Evolutionary conservation across 2,113 vertebrate genomes (phyloP).

Genomic region (Capreolus pygargus): DNA sequence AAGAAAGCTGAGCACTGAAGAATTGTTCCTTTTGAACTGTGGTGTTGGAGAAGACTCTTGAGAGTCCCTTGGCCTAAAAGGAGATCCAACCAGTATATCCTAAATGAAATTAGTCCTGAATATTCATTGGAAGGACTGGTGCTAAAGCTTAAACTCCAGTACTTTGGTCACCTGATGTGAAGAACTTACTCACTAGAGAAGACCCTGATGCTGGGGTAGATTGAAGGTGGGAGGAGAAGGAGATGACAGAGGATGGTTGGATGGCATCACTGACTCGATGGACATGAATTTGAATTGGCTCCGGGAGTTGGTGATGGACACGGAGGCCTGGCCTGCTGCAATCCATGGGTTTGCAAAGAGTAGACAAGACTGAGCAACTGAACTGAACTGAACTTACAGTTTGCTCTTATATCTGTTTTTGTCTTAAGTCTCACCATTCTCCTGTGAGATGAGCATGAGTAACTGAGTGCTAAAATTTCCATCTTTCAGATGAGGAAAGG

Average conservation of each 20-base stretch:
- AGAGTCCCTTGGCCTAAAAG: not conserved
- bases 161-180: not conserved
- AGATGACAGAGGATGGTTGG: not conserved
- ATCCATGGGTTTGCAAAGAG: rapidly evolving
- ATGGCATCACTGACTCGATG: not conserved
- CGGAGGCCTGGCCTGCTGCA: not conserved
- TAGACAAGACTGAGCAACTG: not conserved
- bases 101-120: not conserved
- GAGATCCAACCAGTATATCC: not conserved
- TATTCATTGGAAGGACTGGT: not conserved
- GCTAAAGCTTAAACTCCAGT: not conserved
- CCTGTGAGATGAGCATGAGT: not conserved
- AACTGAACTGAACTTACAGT: not conserved
- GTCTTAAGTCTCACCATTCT: not conserved
- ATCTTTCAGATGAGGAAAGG: not conserved
- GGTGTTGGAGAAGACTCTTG: not conserved
- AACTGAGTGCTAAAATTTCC: not conserved
- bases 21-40: not conserved
- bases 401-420: not conserved
- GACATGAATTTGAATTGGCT: not conserved
- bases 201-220: not conserved
- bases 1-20: not conserved
- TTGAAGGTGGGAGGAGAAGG: not conserved
- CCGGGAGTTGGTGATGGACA: not conserved
- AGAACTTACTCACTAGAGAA: not conserved